Percentiles rank a stretch among this genome's conserved stretches.
phyloP scores from a whole-genome alignment of 2,797 vertebrate species.

The Tragopan temminckii region DNA sequence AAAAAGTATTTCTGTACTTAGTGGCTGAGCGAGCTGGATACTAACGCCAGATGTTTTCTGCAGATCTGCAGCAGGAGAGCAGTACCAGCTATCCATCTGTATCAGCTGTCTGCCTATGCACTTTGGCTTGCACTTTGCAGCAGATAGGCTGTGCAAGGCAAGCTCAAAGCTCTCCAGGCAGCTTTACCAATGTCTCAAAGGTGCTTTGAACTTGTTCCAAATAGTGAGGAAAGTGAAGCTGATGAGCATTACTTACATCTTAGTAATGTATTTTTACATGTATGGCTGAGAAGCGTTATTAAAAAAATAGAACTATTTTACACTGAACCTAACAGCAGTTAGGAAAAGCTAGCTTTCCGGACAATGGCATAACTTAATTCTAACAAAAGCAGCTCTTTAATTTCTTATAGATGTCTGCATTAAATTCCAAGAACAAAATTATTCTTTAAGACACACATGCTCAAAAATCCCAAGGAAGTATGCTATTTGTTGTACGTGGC shows the following conservation, averaged over 20 bases:
- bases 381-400: background rate
- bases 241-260: background rate
- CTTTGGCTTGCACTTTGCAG: background rate
- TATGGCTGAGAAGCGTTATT: background rate
- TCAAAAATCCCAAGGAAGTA: background rate
- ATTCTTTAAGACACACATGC: background rate
- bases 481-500: background rate
- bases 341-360: background rate
- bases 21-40: background rate
- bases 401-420: background rate
- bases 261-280: background rate
- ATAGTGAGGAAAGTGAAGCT: background rate
- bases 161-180: background rate
- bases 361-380: background rate
- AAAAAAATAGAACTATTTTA: background rate
- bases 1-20: background rate
- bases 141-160: rapidly evolving
- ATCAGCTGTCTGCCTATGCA: background rate
- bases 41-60: background rate
- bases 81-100: background rate
- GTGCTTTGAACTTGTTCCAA: background rate
- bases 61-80: background rate
- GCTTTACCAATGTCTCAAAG: background rate
- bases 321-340: background rate
- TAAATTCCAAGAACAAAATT: background rate